Conservation (phyloP, 2,113 vertebrate genomes). For the Petromus typicus region DNA sequence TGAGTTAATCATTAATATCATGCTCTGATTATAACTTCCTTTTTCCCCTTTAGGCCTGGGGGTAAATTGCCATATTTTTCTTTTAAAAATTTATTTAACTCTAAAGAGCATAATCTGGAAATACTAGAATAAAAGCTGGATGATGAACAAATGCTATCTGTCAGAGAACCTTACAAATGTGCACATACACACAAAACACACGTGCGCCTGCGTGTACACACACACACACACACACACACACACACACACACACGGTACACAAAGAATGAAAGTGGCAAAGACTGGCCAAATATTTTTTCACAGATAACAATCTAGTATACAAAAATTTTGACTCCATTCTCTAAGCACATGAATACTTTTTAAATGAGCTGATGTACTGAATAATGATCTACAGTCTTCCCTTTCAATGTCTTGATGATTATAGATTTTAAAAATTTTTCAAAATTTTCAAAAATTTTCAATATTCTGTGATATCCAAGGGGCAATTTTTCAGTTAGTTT, state of each 20-base stretch:
- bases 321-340: not conserved
- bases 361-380: not conserved
- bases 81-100: conserved; percentile 8
- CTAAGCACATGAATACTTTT: not conserved
- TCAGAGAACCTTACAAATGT: not conserved
- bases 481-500: not conserved
- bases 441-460: not conserved
- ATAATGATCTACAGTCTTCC: not conserved
- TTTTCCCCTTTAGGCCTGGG: not conserved
- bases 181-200: not conserved
- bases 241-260: not conserved
- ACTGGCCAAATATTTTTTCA: not conserved
- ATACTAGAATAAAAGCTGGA: not conserved
- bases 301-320: not conserved
- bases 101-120: not conserved
- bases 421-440: not conserved
- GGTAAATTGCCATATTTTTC: not conserved
- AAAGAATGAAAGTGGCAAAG: not conserved
- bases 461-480: not conserved
- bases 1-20: not conserved
- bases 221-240: not conserved
- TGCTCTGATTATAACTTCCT: conserved; percentile 20
- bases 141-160: not conserved
- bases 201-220: no score
- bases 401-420: not conserved